These are phyloP conservation scores for Camponotus floridanus DNA, from an alignment of 1,140 invertebrate genomes.

Conservation along the genomic window DNA sequence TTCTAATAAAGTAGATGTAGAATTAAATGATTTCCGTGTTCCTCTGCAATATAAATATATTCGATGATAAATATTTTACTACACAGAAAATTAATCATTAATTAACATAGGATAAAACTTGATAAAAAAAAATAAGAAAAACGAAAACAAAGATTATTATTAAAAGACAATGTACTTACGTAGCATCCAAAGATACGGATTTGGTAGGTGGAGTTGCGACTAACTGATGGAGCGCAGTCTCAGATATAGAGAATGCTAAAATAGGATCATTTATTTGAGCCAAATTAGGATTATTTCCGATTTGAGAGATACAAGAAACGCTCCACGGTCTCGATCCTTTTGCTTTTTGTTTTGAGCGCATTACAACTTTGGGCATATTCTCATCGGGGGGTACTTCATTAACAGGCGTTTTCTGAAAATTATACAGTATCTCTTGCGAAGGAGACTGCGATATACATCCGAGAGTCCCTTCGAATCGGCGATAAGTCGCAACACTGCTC, in stretches of 20 bases:
- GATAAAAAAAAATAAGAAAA: neutral
- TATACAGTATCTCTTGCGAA: constrained; percentile 87
- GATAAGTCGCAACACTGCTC: constrained; percentile 89
- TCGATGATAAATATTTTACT: neutral
- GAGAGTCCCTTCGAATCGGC: constrained; percentile 80
- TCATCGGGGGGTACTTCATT: constrained; percentile 74
- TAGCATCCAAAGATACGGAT: constrained; percentile 81
- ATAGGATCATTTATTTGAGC: constrained; percentile 81
- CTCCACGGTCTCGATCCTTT: constrained; percentile 92
- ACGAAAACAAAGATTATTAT: neutral
- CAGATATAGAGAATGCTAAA: constrained; percentile 92
- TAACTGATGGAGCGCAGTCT: constrained; percentile 93
- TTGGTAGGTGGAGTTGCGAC: constrained; percentile 82
- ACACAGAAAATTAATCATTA: neutral
- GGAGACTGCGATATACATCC: constrained; percentile 87
- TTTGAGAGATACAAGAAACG: constrained; percentile 92
- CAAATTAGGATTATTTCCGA: constrained; percentile 80
- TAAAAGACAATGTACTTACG: constrained; percentile 76
- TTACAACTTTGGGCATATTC: constrained; percentile 84
- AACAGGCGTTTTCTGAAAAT: constrained; percentile 79
- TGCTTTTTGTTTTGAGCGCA: constrained; percentile 83
- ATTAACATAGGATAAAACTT: neutral
- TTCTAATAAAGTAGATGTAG: constrained; percentile 83
- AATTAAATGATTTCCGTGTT: constrained; percentile 81
- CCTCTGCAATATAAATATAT: constrained; percentile 75